These are phyloP conservation scores for Sclerodermus sp. DNA, from an alignment of 2,888 invertebrate genomes.

Conservation along the genomic window DNA sequence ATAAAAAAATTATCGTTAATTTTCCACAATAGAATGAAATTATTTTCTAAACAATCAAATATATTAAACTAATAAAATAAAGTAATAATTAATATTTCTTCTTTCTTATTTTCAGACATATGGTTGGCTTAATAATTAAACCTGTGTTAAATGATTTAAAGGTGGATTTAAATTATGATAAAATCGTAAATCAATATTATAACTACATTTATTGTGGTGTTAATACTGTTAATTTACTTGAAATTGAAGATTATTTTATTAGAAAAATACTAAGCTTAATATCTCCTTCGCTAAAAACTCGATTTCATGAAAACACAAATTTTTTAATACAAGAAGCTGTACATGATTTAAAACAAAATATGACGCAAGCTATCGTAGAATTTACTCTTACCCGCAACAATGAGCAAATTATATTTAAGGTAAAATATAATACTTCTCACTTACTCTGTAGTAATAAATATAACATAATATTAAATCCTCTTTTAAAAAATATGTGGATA, in stretches of 20 bases:
- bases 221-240: slow-evolving; percentile 85
- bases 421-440: too few relatives aligned
- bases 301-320: slow-evolving; percentile 64
- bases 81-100: not conserved
- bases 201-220: slow-evolving; percentile 89
- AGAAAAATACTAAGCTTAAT: slow-evolving; percentile 67
- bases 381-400: slow-evolving; percentile 72
- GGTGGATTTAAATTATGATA: slow-evolving; percentile 63
- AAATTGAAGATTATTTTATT: slow-evolving; percentile 75
- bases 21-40: too few relatives aligned
- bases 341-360: slow-evolving; percentile 82
- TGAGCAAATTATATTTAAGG: slow-evolving; percentile 56
- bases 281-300: slow-evolving; percentile 63
- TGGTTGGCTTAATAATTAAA: slow-evolving; percentile 75
- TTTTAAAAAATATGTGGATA: not conserved
- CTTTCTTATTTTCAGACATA: slow-evolving; percentile 69
- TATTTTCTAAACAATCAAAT: too few relatives aligned
- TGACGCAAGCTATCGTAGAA: slow-evolving; percentile 90
- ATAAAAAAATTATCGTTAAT: too few relatives aligned
- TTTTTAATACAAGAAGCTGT: slow-evolving; percentile 76
- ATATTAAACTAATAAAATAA: too few relatives aligned
- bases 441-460: too few relatives aligned
- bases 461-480: too few relatives aligned
- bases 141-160: slow-evolving; percentile 59
- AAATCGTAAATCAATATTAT: slow-evolving; percentile 76